phyloP scores from a whole-genome alignment of 2,113 vertebrate genomes.

The Maccullochella peelii region DNA sequence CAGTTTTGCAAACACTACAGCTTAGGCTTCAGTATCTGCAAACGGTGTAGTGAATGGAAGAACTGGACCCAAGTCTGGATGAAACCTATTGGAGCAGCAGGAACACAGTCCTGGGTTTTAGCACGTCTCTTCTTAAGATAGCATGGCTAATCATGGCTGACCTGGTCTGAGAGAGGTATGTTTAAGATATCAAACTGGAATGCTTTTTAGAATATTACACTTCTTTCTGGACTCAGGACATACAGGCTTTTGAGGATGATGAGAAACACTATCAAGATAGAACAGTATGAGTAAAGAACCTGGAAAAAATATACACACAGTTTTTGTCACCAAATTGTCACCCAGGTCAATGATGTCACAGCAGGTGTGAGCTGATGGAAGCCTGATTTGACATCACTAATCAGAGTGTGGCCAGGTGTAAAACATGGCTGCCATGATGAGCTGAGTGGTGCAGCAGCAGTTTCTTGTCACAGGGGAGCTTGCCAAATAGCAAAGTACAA shows the following conservation, averaged over 20 bases:
- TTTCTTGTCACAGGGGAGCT: neutral
- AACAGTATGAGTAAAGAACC: slow-evolving; percentile 45
- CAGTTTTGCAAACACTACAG: slow-evolving; percentile 5
- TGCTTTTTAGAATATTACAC: slow-evolving; percentile 62
- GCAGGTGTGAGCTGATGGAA: slow-evolving; percentile 10
- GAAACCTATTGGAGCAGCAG: slow-evolving; percentile 8
- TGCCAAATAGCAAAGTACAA: neutral
- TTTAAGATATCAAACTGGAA: slow-evolving; percentile 73
- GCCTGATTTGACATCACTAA: slow-evolving; percentile 30
- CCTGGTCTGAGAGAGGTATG: slow-evolving; percentile 64
- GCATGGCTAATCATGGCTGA: slow-evolving; percentile 34
- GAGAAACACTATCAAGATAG: slow-evolving; percentile 14
- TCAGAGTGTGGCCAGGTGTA: slow-evolving; percentile 2
- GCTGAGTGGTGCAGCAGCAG: slow-evolving; percentile 3
- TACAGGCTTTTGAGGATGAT: slow-evolving; percentile 23
- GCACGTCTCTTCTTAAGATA: slow-evolving; percentile 36
- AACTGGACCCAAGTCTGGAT: slow-evolving; percentile 12
- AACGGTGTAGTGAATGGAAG: neutral
- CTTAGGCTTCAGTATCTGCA: neutral
- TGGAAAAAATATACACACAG: slow-evolving; percentile 1
- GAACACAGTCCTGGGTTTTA: slow-evolving; percentile 21
- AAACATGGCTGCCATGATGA: slow-evolving; percentile 10
- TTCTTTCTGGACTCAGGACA: slow-evolving; percentile 39
- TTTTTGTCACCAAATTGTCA: slow-evolving; percentile 11
- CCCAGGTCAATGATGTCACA: slow-evolving; percentile 1